phyloP scores from a whole-genome alignment of 2,888 invertebrate genomes.

The Cerastoderma edule region DNA sequence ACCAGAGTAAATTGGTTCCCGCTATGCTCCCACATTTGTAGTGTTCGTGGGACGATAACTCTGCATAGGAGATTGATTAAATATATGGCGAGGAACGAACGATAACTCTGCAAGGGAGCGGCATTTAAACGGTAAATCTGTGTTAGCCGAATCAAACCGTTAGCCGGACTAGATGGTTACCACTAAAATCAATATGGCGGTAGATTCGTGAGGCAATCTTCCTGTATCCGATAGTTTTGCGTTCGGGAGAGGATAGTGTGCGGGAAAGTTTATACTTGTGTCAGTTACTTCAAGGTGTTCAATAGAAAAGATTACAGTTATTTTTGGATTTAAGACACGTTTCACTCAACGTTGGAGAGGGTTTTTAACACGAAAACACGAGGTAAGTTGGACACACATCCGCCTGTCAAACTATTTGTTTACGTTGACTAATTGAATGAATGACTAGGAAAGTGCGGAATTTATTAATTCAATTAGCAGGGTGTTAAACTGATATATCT shows the following conservation, averaged over 20 bases:
- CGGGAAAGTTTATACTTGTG: constrained; percentile 15
- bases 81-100: no score
- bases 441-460: background rate
- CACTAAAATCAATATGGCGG: constrained; percentile 22
- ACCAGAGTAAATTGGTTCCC: no score
- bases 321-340: no score
- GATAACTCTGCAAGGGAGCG: no score
- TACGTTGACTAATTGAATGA: constrained; percentile 13
- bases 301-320: background rate
- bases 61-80: no score
- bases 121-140: no score
- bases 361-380: constrained; percentile 6
- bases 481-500: no score
- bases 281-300: constrained; percentile 15
- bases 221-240: constrained; percentile 8
- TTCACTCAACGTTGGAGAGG: no score
- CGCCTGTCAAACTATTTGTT: constrained; percentile 5
- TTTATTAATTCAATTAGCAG: no score
- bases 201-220: constrained; percentile 18
- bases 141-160: background rate
- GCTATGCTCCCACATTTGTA: no score
- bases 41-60: no score
- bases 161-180: background rate
- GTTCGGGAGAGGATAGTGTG: constrained; percentile 10
- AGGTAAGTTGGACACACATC: constrained; percentile 17